Percentiles rank a stretch among this genome's conserved stretches.
Conservation (phyloP, 2,113 vertebrate species). For the Pungitius pungitius region DNA sequence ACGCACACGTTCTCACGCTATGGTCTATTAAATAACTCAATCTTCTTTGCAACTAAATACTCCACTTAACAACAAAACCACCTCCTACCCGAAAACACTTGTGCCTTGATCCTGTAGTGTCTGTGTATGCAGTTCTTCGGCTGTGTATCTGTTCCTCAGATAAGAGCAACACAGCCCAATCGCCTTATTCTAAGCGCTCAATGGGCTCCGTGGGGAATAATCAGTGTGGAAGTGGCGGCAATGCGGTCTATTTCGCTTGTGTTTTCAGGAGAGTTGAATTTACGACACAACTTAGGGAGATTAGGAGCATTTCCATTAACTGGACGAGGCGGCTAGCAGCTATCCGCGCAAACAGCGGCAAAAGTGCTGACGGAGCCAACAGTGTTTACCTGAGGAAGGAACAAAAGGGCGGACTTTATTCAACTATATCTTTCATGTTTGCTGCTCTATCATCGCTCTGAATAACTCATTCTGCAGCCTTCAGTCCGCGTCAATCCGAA, state of each 20-base stretch:
- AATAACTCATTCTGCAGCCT: not conserved
- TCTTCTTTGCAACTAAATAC: constrained; percentile 30
- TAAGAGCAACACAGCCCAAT: constrained; percentile 2
- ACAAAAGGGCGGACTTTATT: not conserved
- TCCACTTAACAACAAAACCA: constrained; percentile 16
- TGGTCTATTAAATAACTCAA: constrained; percentile 41
- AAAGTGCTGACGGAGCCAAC: not conserved
- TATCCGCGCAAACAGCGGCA: not conserved
- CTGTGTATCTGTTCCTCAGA: not conserved
- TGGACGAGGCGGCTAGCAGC: not conserved
- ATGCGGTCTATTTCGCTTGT: constrained; percentile 35
- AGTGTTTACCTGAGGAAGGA: not conserved
- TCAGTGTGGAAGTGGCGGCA: not conserved
- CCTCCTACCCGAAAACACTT: constrained; percentile 3
- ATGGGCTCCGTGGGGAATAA: constrained; percentile 31
- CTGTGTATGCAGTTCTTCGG: constrained; percentile 20
- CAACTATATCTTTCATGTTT: not conserved
- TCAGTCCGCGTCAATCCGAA: constrained; percentile 14
- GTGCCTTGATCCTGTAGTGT: constrained; percentile 55
- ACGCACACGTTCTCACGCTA: constrained; percentile 10
- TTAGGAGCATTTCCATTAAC: not conserved
- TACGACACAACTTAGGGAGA: not conserved
- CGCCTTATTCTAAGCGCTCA: constrained; percentile 16
- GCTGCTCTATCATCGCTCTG: not conserved
- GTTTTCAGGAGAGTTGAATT: constrained; percentile 10